Evolutionary conservation across 2,888 invertebrate species (phyloP).

Genomic region (Eurois occulta): DNA sequence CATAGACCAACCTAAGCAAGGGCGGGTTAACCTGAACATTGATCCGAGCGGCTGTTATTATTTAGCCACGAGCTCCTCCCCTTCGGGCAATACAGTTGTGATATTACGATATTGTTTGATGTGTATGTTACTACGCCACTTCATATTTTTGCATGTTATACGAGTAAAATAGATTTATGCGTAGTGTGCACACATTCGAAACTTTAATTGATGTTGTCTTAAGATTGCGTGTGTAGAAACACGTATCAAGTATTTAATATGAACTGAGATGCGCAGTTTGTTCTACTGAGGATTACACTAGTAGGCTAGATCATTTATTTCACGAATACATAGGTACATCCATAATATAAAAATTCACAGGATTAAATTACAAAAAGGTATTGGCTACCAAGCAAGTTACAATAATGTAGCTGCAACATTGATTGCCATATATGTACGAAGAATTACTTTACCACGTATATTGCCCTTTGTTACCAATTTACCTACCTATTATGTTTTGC

Average conservation of each 20-base stretch:
- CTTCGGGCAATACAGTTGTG: too few species aligned
- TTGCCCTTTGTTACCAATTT: background rate
- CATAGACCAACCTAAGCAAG: too few species aligned
- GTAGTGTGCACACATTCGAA: constrained; percentile 25
- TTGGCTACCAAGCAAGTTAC: too few species aligned
- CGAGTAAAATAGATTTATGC: constrained; percentile 15
- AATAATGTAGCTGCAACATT: background rate
- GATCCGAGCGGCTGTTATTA: too few species aligned
- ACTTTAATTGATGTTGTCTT: constrained; percentile 43
- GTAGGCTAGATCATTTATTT: background rate
- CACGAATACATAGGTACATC: background rate
- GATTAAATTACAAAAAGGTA: background rate
- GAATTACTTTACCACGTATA: background rate
- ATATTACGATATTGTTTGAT: background rate
- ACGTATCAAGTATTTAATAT: constrained; percentile 23
- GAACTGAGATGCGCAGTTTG: constrained; percentile 7
- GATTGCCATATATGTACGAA: background rate
- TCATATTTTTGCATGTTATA: constrained; percentile 23
- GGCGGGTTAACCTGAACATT: too few species aligned
- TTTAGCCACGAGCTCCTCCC: too few species aligned
- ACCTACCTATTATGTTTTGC: too few species aligned
- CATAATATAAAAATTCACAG: background rate
- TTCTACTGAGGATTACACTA: background rate
- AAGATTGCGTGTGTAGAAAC: constrained; percentile 35
- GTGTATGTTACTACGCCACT: background rate